phyloP scores from a whole-genome alignment of 2,113 vertebrate genomes.

The Halichoerus grypus region DNA sequence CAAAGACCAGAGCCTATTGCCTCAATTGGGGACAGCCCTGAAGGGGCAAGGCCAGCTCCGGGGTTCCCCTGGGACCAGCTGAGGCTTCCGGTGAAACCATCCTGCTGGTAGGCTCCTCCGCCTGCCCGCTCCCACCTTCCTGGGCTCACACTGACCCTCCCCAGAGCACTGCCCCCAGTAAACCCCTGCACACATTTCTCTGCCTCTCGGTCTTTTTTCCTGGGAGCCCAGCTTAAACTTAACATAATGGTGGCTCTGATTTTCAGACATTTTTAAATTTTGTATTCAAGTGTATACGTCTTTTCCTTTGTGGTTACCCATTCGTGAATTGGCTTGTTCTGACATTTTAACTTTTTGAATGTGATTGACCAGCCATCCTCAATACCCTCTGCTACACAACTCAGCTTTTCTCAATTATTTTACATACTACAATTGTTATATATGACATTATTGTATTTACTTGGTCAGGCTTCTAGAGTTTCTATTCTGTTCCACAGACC shows the following conservation, averaged over 20 bases:
- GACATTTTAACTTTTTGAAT: neutral
- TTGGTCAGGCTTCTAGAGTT: neutral
- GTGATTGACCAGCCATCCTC: neutral
- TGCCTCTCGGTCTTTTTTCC: neutral
- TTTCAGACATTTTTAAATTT: neutral
- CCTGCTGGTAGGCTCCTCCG: neutral
- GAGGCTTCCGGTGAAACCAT: rapidly evolving
- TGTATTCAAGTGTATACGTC: neutral
- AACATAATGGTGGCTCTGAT: neutral
- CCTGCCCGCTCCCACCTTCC: neutral
- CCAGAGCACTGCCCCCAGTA: neutral
- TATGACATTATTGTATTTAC: neutral
- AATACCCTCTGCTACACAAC: neutral
- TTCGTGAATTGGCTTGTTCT: neutral
- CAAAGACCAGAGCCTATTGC: neutral
- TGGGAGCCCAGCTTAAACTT: too few species aligned
- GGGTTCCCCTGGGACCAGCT: neutral
- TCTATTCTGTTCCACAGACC: neutral
- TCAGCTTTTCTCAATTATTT: slow-evolving; percentile 19
- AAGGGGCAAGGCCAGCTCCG: neutral
- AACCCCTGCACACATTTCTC: neutral
- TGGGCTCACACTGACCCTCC: neutral
- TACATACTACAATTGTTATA: neutral
- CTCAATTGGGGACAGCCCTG: neutral
- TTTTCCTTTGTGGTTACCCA: neutral